These are phyloP conservation scores for Nannoperca australis DNA, from an alignment of 2,797 vertebrate species.

Conservation along the genomic window DNA sequence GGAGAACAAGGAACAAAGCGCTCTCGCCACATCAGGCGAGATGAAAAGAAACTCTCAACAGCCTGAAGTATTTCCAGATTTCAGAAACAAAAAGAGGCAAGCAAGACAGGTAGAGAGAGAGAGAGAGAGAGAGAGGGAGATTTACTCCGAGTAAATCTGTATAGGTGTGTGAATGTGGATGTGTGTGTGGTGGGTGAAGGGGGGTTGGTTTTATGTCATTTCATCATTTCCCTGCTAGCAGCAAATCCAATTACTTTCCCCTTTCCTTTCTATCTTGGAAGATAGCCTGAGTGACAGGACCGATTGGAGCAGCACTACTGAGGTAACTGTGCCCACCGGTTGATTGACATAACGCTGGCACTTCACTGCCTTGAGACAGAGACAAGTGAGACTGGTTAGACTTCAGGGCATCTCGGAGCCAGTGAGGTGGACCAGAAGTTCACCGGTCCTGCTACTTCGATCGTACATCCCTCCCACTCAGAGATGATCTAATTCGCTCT, in stretches of 20 bases:
- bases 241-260: conserved; percentile 82
- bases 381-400: conserved; percentile 63
- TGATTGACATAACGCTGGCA: conserved; percentile 75
- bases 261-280: conserved; percentile 75
- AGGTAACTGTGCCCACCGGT: conserved; percentile 72
- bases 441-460: conserved; percentile 27
- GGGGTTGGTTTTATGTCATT: conserved; percentile 76
- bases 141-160: conserved; percentile 41
- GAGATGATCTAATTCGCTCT: conserved; percentile 38
- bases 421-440: conserved; percentile 61
- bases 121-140: conserved; percentile 41
- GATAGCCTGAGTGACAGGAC: conserved; percentile 79
- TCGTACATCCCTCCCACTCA: conserved; percentile 41
- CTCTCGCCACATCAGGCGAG: conserved; percentile 62
- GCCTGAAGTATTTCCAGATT: conserved; percentile 75
- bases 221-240: conserved; percentile 82
- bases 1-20: conserved; percentile 74
- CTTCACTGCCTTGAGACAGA: conserved; percentile 67
- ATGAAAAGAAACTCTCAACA: conserved; percentile 71
- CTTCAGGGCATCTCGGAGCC: conserved; percentile 55
- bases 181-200: conserved; percentile 36
- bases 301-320: conserved; percentile 62
- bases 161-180: conserved; percentile 48
- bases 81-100: conserved; percentile 68
- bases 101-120: conserved; percentile 46